Evolutionary conservation across 2,113 vertebrate species (phyloP).

Genomic region (Muscicapa adusta): DNA sequence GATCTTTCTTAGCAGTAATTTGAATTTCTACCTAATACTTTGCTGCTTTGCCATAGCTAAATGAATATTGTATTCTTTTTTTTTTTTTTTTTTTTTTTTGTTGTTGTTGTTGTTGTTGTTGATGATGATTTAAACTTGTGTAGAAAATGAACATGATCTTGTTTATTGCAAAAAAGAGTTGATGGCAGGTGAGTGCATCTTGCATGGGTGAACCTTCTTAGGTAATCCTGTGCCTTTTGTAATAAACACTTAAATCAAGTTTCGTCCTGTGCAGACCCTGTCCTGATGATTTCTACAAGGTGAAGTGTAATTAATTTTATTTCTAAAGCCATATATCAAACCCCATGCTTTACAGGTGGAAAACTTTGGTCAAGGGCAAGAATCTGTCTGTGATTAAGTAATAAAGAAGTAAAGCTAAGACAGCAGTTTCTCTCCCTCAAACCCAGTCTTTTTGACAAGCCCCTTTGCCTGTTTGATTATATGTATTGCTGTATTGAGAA

Average conservation of each 20-base stretch:
- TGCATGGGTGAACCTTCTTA: not conserved
- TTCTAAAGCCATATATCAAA: not conserved
- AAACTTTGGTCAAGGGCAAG: not conserved
- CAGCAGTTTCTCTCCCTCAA: not conserved
- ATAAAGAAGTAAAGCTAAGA: not conserved
- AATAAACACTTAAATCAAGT: not conserved
- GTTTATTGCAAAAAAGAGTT: not conserved
- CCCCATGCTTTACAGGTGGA: not conserved
- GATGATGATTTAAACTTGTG: not conserved
- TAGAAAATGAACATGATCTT: not conserved
- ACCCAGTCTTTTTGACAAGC: not conserved
- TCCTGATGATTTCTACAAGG: not conserved
- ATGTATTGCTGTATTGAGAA: not conserved
- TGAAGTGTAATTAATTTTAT: not conserved
- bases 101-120: no score
- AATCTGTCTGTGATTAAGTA: not conserved
- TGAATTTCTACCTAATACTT: not conserved
- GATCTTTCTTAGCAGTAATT: not conserved
- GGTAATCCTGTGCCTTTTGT: not conserved
- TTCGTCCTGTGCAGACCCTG: not conserved
- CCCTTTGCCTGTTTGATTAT: accelerated
- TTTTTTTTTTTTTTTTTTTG: no score
- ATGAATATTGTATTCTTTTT: not conserved
- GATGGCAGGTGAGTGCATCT: not conserved
- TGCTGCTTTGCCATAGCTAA: not conserved